Conservation (phyloP, 2,888 invertebrate genomes). For the Urechis unicinctus region DNA sequence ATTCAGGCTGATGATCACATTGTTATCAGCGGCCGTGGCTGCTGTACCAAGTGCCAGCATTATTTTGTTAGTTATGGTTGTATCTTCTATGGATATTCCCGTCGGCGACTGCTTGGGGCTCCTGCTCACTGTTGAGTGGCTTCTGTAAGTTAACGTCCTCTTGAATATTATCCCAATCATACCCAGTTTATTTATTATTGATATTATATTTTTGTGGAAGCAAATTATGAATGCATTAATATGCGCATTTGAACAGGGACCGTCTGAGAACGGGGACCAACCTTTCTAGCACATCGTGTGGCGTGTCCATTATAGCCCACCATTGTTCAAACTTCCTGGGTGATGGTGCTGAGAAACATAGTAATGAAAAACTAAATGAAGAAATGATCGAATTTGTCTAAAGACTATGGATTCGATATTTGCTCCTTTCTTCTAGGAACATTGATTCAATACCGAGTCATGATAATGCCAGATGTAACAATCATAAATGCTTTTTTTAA, state of each 20-base stretch:
- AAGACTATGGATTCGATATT: too few species aligned
- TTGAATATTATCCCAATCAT: too few species aligned
- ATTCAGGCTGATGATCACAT: not conserved
- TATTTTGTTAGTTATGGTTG: not conserved
- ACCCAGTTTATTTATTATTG: too few species aligned
- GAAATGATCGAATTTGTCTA: not conserved
- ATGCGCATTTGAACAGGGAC: not conserved
- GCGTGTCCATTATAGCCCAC: not conserved
- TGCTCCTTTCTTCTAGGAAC: too few species aligned
- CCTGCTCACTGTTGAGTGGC: not conserved
- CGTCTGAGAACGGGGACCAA: not conserved
- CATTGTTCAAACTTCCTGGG: not conserved
- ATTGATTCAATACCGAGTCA: too few species aligned
- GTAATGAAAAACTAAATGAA: not conserved
- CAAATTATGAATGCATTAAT: not conserved
- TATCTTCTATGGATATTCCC: not conserved
- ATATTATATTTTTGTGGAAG: not conserved
- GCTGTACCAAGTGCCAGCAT: not conserved
- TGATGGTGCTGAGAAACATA: not conserved
- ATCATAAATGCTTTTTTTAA: not conserved
- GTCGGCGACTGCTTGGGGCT: not conserved
- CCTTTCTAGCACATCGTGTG: not conserved
- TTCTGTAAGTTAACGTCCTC: too few species aligned
- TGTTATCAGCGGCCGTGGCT: not conserved
- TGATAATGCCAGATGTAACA: too few species aligned